Conservation (phyloP, 2,888 invertebrate genomes). For the Acleris literana region DNA sequence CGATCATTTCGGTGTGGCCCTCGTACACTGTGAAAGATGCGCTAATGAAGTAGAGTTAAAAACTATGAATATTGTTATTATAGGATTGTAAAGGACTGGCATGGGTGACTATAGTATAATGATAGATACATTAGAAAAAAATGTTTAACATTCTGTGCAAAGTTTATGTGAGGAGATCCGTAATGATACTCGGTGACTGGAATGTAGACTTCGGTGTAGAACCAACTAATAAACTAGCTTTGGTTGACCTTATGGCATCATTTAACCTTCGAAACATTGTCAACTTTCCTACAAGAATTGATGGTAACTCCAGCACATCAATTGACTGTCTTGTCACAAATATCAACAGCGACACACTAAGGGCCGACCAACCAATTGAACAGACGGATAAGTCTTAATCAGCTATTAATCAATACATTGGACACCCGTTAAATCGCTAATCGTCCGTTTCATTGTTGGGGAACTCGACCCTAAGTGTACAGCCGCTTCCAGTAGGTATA, state of each 20-base stretch:
- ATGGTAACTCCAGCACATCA: background rate
- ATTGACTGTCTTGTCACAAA: slow-evolving; percentile 9
- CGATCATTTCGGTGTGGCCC: too few species aligned
- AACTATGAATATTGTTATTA: background rate
- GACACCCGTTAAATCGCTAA: too few species aligned
- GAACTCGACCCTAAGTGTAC: too few species aligned
- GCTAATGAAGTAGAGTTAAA: slow-evolving; percentile 1
- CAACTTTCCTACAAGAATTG: slow-evolving; percentile 7
- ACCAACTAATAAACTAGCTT: background rate
- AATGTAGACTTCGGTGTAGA: slow-evolving; percentile 3
- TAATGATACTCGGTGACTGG: slow-evolving; percentile 4
- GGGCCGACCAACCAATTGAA: too few species aligned
- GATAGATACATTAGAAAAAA: background rate
- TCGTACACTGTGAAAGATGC: slow-evolving; percentile 8
- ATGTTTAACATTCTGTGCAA: background rate
- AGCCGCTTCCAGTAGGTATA: background rate
- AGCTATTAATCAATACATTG: too few species aligned
- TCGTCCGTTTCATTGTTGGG: too few species aligned
- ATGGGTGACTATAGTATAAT: slow-evolving; percentile 5
- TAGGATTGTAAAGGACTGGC: slow-evolving; percentile 9
- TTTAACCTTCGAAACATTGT: background rate
- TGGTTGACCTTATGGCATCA: background rate
- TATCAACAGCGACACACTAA: background rate
- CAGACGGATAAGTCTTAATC: too few species aligned
- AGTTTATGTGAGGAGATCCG: background rate